Evolutionary conservation across 2,888 invertebrate species (phyloP).

Genomic region (Heptascelio sp.): DNA sequence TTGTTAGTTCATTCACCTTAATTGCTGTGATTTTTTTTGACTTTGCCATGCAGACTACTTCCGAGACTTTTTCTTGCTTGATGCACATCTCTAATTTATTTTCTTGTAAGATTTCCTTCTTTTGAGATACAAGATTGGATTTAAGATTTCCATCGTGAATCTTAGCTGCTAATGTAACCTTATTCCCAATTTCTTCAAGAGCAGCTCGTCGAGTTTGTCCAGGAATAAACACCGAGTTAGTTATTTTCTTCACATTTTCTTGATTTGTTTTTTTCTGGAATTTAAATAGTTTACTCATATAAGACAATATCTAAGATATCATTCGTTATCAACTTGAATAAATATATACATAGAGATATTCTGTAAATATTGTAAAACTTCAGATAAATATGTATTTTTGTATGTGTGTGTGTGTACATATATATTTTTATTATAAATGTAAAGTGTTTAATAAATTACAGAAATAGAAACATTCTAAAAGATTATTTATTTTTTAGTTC

Average conservation of each 20-base stretch:
- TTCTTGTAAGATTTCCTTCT: slow-evolving; percentile 17
- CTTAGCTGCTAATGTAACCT: slow-evolving; percentile 83
- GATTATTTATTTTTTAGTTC: too few species aligned
- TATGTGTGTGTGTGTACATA: too few species aligned
- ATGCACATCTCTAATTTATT: too few species aligned
- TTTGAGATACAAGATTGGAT: slow-evolving; percentile 71
- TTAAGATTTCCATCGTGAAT: slow-evolving; percentile 81
- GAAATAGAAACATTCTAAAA: too few species aligned
- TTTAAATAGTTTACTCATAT: too few species aligned
- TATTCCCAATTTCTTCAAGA: slow-evolving; percentile 86
- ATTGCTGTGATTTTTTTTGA: slow-evolving; percentile 70
- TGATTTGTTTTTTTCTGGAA: slow-evolving; percentile 80
- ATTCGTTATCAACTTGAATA: too few species aligned
- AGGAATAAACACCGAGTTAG: slow-evolving; percentile 55
- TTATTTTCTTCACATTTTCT: slow-evolving; percentile 80
- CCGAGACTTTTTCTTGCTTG: slow-evolving; percentile 72
- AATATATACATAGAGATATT: too few species aligned
- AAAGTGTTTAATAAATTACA: too few species aligned
- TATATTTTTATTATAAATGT: too few species aligned
- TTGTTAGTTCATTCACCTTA: slow-evolving; percentile 56
- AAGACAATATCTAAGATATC: too few species aligned
- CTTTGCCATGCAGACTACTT: slow-evolving; percentile 75
- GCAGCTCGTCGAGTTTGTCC: slow-evolving; percentile 83
- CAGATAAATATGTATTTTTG: too few species aligned
- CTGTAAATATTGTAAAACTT: too few species aligned